A percentile compares a stretch with the other conserved stretches of the same genome.
Evolutionary conservation across 1,140 invertebrate genomes (phyloP).

Genomic region (Helicoverpa armigera): DNA sequence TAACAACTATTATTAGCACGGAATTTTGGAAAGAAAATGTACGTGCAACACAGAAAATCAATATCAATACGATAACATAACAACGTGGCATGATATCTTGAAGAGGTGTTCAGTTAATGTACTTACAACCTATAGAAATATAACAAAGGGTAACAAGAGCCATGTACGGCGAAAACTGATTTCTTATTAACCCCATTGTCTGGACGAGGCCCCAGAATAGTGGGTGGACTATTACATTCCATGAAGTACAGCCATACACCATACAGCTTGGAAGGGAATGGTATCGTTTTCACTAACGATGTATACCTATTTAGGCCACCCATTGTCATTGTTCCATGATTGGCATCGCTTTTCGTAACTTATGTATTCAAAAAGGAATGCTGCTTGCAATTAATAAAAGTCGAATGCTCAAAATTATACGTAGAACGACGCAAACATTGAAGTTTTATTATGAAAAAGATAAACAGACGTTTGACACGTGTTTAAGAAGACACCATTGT

Average conservation of each 20-base stretch:
- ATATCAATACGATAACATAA: slow-evolving; percentile 7
- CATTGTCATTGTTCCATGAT: slow-evolving; percentile 69
- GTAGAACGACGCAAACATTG: neutral
- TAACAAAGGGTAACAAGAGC: slow-evolving; percentile 43
- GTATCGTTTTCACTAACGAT: slow-evolving; percentile 65
- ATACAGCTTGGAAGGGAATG: slow-evolving; percentile 49
- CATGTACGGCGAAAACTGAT: slow-evolving; percentile 37
- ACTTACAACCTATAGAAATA: slow-evolving; percentile 29
- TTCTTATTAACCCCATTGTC: slow-evolving; percentile 51
- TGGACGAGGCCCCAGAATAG: slow-evolving; percentile 40
- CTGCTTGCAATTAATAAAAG: slow-evolving; percentile 45
- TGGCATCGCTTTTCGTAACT: slow-evolving; percentile 59
- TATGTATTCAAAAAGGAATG: slow-evolving; percentile 51
- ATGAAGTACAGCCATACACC: slow-evolving; percentile 55
- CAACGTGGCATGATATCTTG: neutral
- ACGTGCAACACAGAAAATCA: slow-evolving; percentile 5
- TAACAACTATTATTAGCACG: slow-evolving; percentile 41
- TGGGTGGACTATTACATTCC: slow-evolving; percentile 53
- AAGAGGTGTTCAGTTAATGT: slow-evolving; percentile 15
- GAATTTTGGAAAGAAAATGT: slow-evolving; percentile 29
- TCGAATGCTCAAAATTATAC: slow-evolving; percentile 19
- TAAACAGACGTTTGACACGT: too few relatives aligned
- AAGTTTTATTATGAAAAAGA: neutral
- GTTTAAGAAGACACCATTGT: too few relatives aligned
- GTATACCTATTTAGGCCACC: slow-evolving; percentile 61